Conservation (phyloP, 2,888 invertebrate genomes). For the Scaptodrosophila latifasciaeformis region DNA sequence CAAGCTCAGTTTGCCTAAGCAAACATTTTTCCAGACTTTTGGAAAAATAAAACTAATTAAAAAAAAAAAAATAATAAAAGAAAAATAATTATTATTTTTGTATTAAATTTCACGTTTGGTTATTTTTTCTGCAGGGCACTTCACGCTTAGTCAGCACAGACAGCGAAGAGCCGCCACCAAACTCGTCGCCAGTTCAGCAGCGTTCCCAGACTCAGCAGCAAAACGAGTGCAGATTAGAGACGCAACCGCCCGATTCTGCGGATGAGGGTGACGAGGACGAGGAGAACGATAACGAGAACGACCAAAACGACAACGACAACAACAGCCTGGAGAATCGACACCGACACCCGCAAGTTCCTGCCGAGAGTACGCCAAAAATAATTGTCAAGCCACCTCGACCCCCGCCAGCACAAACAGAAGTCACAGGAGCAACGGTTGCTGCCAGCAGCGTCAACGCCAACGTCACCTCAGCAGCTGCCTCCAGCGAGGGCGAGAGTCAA, state of each 20-base stretch:
- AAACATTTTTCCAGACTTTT: neutral
- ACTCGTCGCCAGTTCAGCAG: slow-evolving; percentile 57
- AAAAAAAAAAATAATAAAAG: slow-evolving; percentile 6
- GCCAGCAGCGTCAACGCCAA: too few species aligned
- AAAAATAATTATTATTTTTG: neutral
- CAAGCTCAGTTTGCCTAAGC: slow-evolving; percentile 11
- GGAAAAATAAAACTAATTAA: neutral
- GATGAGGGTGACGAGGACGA: too few species aligned
- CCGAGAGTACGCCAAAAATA: slow-evolving; percentile 62
- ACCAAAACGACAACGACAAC: slow-evolving; percentile 12
- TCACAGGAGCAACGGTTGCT: slow-evolving; percentile 1
- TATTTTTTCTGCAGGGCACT: slow-evolving; percentile 75
- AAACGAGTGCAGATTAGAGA: too few species aligned
- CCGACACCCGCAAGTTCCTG: slow-evolving; percentile 61
- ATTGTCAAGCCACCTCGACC: slow-evolving; percentile 64
- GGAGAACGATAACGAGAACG: too few species aligned
- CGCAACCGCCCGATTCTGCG: too few species aligned
- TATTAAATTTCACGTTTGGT: neutral
- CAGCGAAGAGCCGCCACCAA: slow-evolving; percentile 78
- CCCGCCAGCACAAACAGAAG: slow-evolving; percentile 34
- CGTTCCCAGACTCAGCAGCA: slow-evolving; percentile 24
- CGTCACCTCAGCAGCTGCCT: neutral
- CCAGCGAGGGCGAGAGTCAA: slow-evolving; percentile 41
- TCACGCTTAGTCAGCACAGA: slow-evolving; percentile 81
- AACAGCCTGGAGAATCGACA: slow-evolving; percentile 37